Conservation (phyloP, 2,797 vertebrate genomes). For the Acipenser ruthenus region DNA sequence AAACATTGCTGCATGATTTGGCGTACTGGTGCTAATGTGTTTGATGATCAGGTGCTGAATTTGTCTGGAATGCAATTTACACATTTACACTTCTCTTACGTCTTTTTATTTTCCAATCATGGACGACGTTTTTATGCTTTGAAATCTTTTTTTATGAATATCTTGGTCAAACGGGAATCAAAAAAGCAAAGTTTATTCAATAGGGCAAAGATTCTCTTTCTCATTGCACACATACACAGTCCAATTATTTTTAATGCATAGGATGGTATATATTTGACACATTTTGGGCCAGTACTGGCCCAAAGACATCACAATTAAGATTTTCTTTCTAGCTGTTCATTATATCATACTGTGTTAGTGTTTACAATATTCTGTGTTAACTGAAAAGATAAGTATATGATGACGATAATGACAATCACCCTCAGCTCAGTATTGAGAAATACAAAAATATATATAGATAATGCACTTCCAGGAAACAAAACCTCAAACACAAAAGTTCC, state of each 20-base stretch:
- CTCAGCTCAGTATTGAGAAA: conserved; percentile 21
- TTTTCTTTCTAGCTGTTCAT: conserved; percentile 18
- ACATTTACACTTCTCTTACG: conserved; percentile 23
- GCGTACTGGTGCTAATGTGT: conserved; percentile 77
- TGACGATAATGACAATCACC: conserved; percentile 20
- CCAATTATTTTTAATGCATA: conserved; percentile 1
- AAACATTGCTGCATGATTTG: conserved; percentile 59
- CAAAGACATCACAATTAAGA: conserved; percentile 27
- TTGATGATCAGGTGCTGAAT: conserved; percentile 49
- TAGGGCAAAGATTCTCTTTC: conserved; percentile 28
- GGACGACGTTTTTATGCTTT: conserved; percentile 36
- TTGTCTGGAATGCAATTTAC: conserved; percentile 46
- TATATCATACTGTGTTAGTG: conserved; percentile 30
- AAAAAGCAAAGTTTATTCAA: conserved; percentile 21
- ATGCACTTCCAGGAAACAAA: conserved; percentile 50
- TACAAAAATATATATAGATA: conserved; percentile 27
- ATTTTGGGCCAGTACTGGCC: conserved; percentile 4
- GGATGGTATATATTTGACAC: conserved; percentile 2
- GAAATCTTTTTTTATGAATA: conserved; percentile 43
- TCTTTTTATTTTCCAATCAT: conserved; percentile 23
- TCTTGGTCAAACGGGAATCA: conserved; percentile 40
- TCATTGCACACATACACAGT: conserved; percentile 30
- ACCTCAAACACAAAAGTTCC: conserved; percentile 37
- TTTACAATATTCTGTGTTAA: conserved; percentile 32
- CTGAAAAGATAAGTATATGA: conserved; percentile 32